Evolutionary conservation across 2,797 vertebrate species (phyloP).

Genomic region (Limnodromus scolopaceus): DNA sequence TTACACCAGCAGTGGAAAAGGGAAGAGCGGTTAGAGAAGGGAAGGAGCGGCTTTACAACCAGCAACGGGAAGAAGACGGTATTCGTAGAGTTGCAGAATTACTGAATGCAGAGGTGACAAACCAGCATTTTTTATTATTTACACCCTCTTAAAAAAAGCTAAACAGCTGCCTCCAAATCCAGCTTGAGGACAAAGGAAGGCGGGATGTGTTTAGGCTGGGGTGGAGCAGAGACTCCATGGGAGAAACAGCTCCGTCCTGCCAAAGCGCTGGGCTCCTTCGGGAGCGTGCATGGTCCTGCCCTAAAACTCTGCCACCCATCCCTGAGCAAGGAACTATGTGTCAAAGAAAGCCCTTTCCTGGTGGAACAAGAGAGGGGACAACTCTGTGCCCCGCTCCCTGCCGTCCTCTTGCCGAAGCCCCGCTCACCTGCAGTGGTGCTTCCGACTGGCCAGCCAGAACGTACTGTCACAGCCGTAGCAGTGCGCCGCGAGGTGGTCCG

Average conservation of each 20-base stretch:
- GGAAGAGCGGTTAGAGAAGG: neutral
- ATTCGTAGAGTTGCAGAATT: neutral
- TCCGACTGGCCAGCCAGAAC: constrained; percentile 95
- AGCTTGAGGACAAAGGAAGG: neutral
- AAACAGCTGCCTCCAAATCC: neutral
- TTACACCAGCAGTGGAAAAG: neutral
- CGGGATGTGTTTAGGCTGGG: neutral
- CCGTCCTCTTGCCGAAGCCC: neutral
- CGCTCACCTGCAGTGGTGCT: constrained; percentile 95
- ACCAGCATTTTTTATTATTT: neutral
- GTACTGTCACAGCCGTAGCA: constrained; percentile 95
- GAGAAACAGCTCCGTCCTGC: neutral
- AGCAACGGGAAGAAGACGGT: neutral
- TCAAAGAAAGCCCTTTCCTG: neutral
- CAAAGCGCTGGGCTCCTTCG: neutral
- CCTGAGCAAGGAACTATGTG: fast-evolving
- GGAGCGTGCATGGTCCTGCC: fast-evolving
- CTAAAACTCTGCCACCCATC: neutral
- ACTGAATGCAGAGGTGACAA: neutral
- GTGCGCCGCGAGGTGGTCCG: constrained; percentile 94
- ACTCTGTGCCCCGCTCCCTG: neutral
- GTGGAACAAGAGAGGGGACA: neutral
- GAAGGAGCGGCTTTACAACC: neutral
- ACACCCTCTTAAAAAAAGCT: neutral
- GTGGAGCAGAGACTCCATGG: neutral